phyloP scores from a whole-genome alignment of 2,888 invertebrate genomes.

The Exocentrus adspersus region DNA sequence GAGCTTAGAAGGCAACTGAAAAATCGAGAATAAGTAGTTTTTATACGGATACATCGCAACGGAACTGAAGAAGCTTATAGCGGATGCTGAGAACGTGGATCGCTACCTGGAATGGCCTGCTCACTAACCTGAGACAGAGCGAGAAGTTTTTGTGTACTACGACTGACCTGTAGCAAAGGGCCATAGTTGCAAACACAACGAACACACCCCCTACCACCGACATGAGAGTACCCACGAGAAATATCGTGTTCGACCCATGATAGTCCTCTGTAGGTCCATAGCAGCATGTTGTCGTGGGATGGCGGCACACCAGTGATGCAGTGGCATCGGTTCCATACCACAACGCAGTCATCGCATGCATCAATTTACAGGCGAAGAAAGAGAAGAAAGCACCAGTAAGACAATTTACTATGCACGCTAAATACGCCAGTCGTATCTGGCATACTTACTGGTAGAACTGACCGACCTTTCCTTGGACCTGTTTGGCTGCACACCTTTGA shows the following conservation, averaged over 20 bases:
- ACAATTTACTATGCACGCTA: slow-evolving; percentile 45
- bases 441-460: slow-evolving; percentile 15
- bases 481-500: too few relatives aligned
- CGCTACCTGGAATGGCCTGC: slow-evolving; percentile 80
- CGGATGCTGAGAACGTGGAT: slow-evolving; percentile 63
- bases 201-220: slow-evolving; percentile 99
- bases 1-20: slow-evolving; percentile 55
- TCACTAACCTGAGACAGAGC: slow-evolving; percentile 98
- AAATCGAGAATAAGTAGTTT: slow-evolving; percentile 35
- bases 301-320: slow-evolving; percentile 60
- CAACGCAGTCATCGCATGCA: slow-evolving; percentile 59
- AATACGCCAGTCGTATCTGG: neutral
- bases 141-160: slow-evolving; percentile 99
- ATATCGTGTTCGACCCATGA: slow-evolving; percentile 97
- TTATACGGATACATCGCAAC: slow-evolving; percentile 34
- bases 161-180: slow-evolving; percentile 99
- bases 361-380: slow-evolving; percentile 69
- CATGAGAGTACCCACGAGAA: slow-evolving; percentile 97
- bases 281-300: slow-evolving; percentile 61
- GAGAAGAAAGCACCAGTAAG: slow-evolving; percentile 67
- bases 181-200: slow-evolving; percentile 98
- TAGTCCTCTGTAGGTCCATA: slow-evolving; percentile 81
- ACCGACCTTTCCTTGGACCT: slow-evolving; percentile 8
- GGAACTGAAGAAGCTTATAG: slow-evolving; percentile 44
- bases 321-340: slow-evolving; percentile 52